Base-by-base conservation (phyloP, 2,888 invertebrate genomes). In the Hydroisotoma schaefferi region DNA sequence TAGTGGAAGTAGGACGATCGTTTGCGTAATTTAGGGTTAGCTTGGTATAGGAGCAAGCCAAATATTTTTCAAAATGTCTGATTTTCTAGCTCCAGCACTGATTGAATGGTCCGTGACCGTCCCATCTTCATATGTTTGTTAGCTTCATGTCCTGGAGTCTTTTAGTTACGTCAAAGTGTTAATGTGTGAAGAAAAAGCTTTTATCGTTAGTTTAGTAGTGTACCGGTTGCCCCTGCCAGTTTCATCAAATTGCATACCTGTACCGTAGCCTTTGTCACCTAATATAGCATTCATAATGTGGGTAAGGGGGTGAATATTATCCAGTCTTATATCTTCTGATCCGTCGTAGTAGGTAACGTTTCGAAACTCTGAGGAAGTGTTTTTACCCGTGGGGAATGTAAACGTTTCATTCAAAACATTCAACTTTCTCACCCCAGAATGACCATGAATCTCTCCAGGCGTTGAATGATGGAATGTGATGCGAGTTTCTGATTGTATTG, bases 281-380 rank as follows among this genome's bases (percentile, higher is more conserved):
- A 37, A 43, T 5, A 61, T 10, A 25, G 53, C 56, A 47, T 48
- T 52, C 6, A 37, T 61, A 20, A 55, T 20, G 27, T 63, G 51
- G 43, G 64, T 66, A 37, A 71, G 49, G 22, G 70, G 69, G 55
- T 71, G 70, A 44, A 66, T 47, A 59, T 69, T 67, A 59, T 71
- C 70, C 1, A 51, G 55, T 2, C 61, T 60, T 27, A 59, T 55
- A 44, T 66, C 67, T 29, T 47, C 44, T 10, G 54, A 23, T 8
- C 65, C 67, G 44, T 67, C 55, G 47, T 62, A 69, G 49, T 64
- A 67, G 1, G 70, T 71, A 18, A 71, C 57, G 55, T 71, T 71
- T 37, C 60, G 63, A 59, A 70, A 68, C 48, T 63, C 63, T n/a
- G 58, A 57, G 5, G 62, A 54, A 25, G 48, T 28, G 20, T 65